phyloP scores from a whole-genome alignment of 2,888 invertebrate species.

The Cheilosia scutellata region DNA sequence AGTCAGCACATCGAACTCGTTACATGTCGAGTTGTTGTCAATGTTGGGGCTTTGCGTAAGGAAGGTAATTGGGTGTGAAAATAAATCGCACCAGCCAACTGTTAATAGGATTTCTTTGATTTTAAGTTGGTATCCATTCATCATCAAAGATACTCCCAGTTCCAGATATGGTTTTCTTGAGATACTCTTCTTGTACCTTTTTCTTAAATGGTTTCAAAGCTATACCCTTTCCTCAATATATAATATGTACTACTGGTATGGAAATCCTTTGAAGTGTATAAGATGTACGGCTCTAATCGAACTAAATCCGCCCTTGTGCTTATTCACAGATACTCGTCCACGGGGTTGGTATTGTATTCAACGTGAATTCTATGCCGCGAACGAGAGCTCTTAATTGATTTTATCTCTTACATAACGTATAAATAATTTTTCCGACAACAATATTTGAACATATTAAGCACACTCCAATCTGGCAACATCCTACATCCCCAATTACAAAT shows the following conservation, averaged over 20 bases:
- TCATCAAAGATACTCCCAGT: too few relatives aligned
- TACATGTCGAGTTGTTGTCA: too few relatives aligned
- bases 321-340: background rate
- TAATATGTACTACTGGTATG: background rate
- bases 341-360: conserved; percentile 8
- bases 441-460: conserved; percentile 61
- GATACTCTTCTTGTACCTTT: background rate
- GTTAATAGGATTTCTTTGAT: too few relatives aligned
- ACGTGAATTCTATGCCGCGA: conserved; percentile 12
- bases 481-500: conserved; percentile 57
- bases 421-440: conserved; percentile 54
- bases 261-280: conserved; percentile 2
- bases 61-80: too few relatives aligned
- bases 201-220: background rate
- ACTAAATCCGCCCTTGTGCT: conserved; percentile 11
- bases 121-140: too few relatives aligned
- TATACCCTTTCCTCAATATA: background rate
- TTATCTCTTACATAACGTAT: conserved; percentile 64
- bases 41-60: too few relatives aligned
- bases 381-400: conserved; percentile 58
- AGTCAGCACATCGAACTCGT: too few relatives aligned
- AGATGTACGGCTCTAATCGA: background rate
- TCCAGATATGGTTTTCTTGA: background rate
- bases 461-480: conserved; percentile 50
- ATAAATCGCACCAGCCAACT: too few relatives aligned